Evolutionary conservation across 2,113 vertebrate species (phyloP).

Genomic region (Pan paniscus): DNA sequence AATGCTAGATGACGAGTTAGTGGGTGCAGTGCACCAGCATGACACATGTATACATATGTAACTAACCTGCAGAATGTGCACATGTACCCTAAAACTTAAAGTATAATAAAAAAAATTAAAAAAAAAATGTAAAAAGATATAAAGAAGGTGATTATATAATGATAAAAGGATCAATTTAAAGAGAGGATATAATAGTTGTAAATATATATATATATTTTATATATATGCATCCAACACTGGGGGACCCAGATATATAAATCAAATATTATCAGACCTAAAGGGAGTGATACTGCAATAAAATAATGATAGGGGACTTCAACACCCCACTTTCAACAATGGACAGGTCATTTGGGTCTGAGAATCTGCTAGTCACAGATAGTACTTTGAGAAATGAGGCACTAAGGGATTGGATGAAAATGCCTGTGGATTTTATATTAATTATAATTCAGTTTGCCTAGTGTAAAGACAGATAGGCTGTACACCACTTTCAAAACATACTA

Average conservation of each 20-base stretch:
- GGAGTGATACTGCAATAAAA: not conserved
- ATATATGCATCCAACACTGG: not conserved
- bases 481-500: not conserved
- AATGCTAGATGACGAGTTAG: too few relatives aligned
- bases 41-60: too few relatives aligned
- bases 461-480: slow-evolving; percentile 25
- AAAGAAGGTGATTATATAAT: not conserved
- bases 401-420: not conserved
- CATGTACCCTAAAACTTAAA: too few relatives aligned
- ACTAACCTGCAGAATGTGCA: too few relatives aligned
- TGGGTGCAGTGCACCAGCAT: too few relatives aligned
- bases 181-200: not conserved
- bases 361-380: not conserved
- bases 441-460: slow-evolving; percentile 27
- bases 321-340: not conserved
- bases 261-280: not conserved
- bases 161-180: not conserved
- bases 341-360: not conserved
- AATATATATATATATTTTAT: not conserved
- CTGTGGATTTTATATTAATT: not conserved
- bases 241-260: not conserved
- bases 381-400: not conserved
- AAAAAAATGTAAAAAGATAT: not conserved
- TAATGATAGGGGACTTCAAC: not conserved
- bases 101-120: too few relatives aligned